Conservation (phyloP, 2,888 invertebrate genomes). For the Stegana nigrithorax region DNA sequence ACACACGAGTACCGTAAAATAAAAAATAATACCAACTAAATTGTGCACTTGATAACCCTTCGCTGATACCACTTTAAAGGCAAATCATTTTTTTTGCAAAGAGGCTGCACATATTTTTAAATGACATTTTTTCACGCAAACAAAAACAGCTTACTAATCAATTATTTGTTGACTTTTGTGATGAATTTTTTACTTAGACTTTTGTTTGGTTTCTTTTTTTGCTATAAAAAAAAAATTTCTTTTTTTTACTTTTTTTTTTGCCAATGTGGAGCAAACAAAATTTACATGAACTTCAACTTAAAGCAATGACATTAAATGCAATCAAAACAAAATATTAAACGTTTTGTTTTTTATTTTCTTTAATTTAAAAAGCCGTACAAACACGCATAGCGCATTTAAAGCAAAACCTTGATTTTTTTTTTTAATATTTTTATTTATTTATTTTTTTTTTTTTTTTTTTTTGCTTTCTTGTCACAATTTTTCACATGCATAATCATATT, state of each 20-base stretch:
- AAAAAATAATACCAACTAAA: too few relatives aligned
- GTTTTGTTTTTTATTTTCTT: not conserved
- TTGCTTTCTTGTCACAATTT: constrained; percentile 33
- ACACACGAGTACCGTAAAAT: too few relatives aligned
- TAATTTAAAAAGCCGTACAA: too few relatives aligned
- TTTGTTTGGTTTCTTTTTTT: constrained; percentile 7
- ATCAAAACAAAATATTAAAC: not conserved
- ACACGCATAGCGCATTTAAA: not conserved
- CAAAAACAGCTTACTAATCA: not conserved
- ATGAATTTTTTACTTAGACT: too few relatives aligned
- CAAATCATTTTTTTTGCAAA: too few relatives aligned
- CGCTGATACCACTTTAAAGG: too few relatives aligned
- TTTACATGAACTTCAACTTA: constrained; percentile 16
- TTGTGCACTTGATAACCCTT: constrained; percentile 4
- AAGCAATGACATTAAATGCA: too few relatives aligned
- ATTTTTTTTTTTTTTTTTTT: constrained; percentile 35
- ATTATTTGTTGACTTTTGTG: not conserved
- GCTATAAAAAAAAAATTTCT: too few relatives aligned
- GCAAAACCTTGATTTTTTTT: not conserved
- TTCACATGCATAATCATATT: constrained; percentile 56
- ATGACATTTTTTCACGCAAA: not conserved
- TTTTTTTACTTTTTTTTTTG: constrained; percentile 23
- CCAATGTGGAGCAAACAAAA: constrained; percentile 11
- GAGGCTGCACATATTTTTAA: constrained; percentile 1
- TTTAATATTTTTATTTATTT: not conserved